Percentiles rank a stretch among this genome's conserved stretches.
Conservation (phyloP, 1,140 invertebrate genomes). For the Charaxes varanes region DNA sequence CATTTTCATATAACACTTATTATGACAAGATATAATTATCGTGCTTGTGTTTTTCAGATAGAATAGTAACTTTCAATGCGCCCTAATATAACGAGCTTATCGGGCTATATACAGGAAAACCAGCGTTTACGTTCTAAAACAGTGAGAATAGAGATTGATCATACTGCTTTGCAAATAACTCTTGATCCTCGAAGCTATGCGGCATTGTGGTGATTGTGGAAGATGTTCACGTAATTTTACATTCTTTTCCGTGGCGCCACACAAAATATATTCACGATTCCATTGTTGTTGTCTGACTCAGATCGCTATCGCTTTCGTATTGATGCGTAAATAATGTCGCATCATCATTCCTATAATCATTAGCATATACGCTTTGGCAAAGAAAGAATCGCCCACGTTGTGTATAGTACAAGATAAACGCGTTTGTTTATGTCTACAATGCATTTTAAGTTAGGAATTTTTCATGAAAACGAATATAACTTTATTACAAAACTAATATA, state of each 20-base stretch:
- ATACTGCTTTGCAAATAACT: no score
- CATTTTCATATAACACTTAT: no score
- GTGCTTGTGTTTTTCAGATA: no score
- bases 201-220: slow-evolving; percentile 2
- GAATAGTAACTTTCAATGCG: no score
- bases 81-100: no score
- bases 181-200: neutral
- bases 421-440: slow-evolving; percentile 9
- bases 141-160: no score
- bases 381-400: slow-evolving; percentile 31
- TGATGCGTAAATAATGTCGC: slow-evolving; percentile 28
- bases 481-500: no score
- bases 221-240: slow-evolving; percentile 4
- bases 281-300: slow-evolving; percentile 15
- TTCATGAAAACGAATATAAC: no score
- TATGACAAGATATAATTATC: no score
- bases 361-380: slow-evolving; percentile 33
- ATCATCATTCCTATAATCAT: slow-evolving; percentile 34
- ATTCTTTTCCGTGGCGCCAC: slow-evolving; percentile 14
- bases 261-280: slow-evolving; percentile 6
- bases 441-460: no score
- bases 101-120: no score
- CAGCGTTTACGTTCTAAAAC: no score
- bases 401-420: slow-evolving; percentile 8
- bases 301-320: slow-evolving; percentile 37